Conservation (phyloP, 2,113 vertebrate species). For the Poecilia latipinna region DNA sequence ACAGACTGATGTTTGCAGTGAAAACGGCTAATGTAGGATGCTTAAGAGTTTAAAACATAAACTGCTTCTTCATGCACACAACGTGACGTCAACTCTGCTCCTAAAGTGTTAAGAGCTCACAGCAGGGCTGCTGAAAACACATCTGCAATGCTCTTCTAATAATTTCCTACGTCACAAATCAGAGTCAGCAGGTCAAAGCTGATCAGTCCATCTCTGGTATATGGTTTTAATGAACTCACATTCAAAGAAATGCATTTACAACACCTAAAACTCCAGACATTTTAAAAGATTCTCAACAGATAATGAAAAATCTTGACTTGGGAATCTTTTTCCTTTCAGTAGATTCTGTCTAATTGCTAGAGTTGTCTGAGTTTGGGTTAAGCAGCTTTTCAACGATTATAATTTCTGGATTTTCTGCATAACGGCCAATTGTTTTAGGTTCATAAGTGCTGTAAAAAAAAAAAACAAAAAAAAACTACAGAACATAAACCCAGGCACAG, state of each 20-base stretch:
- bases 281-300: background rate
- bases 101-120: background rate
- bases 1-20: too few species aligned
- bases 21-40: too few species aligned
- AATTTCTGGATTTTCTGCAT: constrained; percentile 9
- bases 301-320: background rate
- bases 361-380: constrained; percentile 3
- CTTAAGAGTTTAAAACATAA: background rate
- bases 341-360: background rate
- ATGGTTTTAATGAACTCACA: background rate
- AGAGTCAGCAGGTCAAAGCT: background rate
- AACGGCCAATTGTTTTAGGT: background rate
- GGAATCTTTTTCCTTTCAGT: background rate
- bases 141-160: background rate
- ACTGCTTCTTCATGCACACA: background rate
- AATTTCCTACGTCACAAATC: background rate
- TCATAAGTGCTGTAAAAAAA: background rate
- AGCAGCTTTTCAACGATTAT: constrained; percentile 15
- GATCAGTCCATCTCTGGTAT: background rate
- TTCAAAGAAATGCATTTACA: background rate
- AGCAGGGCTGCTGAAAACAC: background rate
- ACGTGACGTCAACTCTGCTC: background rate
- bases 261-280: background rate
- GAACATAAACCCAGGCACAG: constrained; percentile 12
- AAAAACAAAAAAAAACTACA: background rate